A percentile compares a stretch with the other conserved stretches of the same genome.
These are phyloP conservation scores for Eudyptes chrysolophus DNA, from an alignment of 2,113 vertebrate genomes.

Conservation along the genomic window DNA sequence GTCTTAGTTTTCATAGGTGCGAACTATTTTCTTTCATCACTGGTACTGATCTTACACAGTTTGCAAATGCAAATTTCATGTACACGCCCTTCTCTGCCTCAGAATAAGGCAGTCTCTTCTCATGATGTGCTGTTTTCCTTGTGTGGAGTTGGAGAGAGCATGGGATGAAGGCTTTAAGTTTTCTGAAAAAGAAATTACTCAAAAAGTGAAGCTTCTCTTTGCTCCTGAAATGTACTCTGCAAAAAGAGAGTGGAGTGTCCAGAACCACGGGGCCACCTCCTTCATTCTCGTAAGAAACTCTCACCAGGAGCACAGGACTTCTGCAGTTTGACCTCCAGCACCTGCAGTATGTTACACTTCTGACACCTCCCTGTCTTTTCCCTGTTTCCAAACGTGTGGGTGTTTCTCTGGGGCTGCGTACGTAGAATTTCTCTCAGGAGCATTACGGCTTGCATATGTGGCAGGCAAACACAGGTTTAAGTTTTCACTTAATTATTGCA, in stretches of 20 bases:
- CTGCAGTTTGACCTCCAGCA: not conserved
- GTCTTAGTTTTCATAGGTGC: not conserved
- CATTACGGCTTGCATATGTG: rapidly evolving
- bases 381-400: rapidly evolving
- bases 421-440: not conserved
- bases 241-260: too few species aligned
- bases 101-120: not conserved
- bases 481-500: not conserved
- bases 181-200: not conserved
- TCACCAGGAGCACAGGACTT: not conserved
- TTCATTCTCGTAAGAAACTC: rapidly evolving
- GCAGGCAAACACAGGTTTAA: not conserved
- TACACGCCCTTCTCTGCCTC: not conserved
- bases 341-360: not conserved
- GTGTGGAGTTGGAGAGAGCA: not conserved
- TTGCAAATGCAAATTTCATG: not conserved
- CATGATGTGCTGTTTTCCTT: not conserved
- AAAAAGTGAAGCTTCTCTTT: not conserved
- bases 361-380: not conserved
- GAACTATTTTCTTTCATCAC: not conserved
- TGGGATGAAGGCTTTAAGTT: not conserved
- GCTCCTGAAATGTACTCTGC: not conserved
- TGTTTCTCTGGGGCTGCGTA: not conserved
- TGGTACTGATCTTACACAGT: not conserved
- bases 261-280: not conserved